These are phyloP conservation scores for Ramphastos sulfuratus DNA, from an alignment of 2,113 vertebrate species.

Conservation along the genomic window DNA sequence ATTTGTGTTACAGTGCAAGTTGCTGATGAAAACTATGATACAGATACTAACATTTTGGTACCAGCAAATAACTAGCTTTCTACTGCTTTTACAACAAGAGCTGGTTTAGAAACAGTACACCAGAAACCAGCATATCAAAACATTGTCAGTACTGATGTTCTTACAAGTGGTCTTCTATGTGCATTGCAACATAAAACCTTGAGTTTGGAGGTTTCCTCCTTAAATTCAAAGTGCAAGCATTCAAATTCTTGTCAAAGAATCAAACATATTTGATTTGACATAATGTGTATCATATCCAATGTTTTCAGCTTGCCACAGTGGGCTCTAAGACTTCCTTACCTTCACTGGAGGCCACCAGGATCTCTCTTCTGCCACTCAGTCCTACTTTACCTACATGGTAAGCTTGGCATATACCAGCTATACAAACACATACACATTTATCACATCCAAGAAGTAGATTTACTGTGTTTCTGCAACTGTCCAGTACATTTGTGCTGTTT, in stretches of 20 bases:
- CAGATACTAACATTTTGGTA: not conserved
- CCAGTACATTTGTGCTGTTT: not conserved
- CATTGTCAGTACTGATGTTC: not conserved
- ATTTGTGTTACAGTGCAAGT: not conserved
- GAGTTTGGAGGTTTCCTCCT: not conserved
- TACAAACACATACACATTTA: not conserved
- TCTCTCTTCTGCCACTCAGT: not conserved
- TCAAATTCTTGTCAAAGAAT: not conserved
- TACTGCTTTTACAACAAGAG: not conserved
- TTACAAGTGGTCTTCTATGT: not conserved
- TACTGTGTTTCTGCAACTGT: not conserved
- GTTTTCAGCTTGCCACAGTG: not conserved
- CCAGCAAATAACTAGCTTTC: not conserved
- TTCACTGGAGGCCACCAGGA: not conserved
- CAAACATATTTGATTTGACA: not conserved
- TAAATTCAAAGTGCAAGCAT: not conserved
- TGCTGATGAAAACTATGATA: not conserved
- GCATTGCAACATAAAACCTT: not conserved
- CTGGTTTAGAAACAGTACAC: not conserved
- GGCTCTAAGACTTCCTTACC: not conserved
- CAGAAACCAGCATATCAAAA: not conserved
- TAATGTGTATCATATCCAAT: fast-evolving
- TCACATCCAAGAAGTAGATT: not conserved
- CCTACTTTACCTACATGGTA: not conserved
- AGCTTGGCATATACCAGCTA: not conserved